Conservation (phyloP, 1,140 invertebrate genomes). For the Bombus picipes region DNA sequence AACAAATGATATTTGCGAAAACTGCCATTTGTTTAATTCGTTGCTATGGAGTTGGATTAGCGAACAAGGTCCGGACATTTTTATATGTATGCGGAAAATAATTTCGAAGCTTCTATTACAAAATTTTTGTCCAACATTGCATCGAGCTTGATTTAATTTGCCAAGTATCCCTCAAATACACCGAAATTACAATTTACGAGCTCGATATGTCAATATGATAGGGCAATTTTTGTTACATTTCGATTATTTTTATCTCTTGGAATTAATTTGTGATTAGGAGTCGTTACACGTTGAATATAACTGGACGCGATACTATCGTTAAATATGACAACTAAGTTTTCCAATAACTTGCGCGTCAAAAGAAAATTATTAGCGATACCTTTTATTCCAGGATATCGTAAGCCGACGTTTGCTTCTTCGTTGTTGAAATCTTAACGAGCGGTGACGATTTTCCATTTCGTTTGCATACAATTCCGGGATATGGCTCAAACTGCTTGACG, state of each 20-base stretch:
- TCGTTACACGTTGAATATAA: no score
- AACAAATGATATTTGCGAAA: background rate
- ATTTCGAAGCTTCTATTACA: no score
- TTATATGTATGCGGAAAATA: background rate
- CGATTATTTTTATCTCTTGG: no score
- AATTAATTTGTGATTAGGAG: no score
- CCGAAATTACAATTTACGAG: background rate
- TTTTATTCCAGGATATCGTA: constrained; percentile 80
- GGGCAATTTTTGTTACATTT: no score
- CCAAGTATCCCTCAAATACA: background rate
- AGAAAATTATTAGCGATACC: constrained; percentile 58
- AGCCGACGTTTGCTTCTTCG: constrained; percentile 76
- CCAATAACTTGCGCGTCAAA: background rate
- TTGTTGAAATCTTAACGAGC: constrained; percentile 77
- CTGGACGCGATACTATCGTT: no score
- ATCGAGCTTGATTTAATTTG: background rate
- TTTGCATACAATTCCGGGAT: constrained; percentile 69
- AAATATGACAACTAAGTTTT: background rate
- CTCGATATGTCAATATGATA: background rate
- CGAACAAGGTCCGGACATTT: background rate
- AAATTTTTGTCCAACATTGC: background rate
- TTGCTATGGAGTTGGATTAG: background rate
- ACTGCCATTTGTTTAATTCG: background rate
- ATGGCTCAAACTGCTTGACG: constrained; percentile 75
- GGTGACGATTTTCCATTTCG: constrained; percentile 69